A percentile compares a stretch with the other conserved stretches of the same genome.
Evolutionary conservation across 2,888 invertebrate species (phyloP).

Genomic region (Tethea ocularis): DNA sequence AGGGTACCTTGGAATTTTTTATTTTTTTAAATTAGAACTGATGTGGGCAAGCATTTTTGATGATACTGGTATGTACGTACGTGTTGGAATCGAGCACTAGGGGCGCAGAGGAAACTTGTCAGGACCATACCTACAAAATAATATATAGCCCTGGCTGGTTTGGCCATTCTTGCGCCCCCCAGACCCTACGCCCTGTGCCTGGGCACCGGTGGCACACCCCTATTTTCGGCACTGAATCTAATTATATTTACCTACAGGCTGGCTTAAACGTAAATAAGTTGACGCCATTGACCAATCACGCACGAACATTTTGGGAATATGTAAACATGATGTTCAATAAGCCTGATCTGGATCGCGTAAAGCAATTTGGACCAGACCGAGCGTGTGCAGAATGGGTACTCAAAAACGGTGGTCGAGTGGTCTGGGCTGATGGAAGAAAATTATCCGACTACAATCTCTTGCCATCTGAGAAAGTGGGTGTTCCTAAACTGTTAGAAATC

Average conservation of each 20-base stretch:
- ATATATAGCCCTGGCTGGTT: too few relatives aligned
- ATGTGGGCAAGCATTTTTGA: too few relatives aligned
- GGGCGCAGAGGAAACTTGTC: too few relatives aligned
- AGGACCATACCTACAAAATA: too few relatives aligned
- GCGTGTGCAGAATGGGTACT: constrained; percentile 98
- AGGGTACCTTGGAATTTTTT: too few relatives aligned
- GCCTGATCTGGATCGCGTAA: constrained; percentile 87
- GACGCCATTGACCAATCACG: constrained; percentile 43
- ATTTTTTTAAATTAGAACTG: too few relatives aligned
- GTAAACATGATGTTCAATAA: constrained; percentile 86
- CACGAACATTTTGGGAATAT: constrained; percentile 76
- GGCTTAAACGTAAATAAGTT: constrained; percentile 25
- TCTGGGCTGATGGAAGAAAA: constrained; percentile 85
- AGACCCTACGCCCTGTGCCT: too few relatives aligned
- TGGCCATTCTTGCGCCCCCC: too few relatives aligned
- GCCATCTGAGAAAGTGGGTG: constrained; percentile 80
- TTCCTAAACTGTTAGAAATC: constrained; percentile 85
- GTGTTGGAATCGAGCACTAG: too few relatives aligned
- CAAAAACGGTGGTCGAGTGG: constrained; percentile 93
- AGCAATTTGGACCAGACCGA: constrained; percentile 92
- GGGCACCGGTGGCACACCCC: too few relatives aligned
- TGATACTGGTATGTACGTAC: too few relatives aligned
- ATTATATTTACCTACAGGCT: constrained; percentile 34
- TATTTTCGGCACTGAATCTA: too few relatives aligned
- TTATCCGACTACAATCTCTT: constrained; percentile 89